phyloP scores from a whole-genome alignment of 2,797 vertebrate genomes.

The Diglossa cyanea region DNA sequence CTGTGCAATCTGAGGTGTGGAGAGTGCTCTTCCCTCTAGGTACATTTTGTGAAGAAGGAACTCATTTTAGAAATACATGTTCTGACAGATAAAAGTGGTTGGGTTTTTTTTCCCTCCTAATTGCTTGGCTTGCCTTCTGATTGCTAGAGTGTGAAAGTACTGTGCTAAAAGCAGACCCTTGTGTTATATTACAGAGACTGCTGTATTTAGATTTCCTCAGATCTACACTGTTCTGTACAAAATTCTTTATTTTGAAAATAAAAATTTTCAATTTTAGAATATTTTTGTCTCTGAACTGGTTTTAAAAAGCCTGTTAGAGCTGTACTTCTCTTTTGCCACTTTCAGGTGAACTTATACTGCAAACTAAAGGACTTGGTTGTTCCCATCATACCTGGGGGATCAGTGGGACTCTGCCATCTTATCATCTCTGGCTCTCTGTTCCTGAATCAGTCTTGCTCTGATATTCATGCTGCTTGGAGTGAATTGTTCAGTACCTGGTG shows the following conservation, averaged over 20 bases:
- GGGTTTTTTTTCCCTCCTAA: background rate
- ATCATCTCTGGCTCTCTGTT: background rate
- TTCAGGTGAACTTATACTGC: background rate
- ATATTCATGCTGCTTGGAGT: background rate
- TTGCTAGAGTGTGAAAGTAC: slow-evolving; percentile 20
- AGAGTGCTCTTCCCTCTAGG: background rate
- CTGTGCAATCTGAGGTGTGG: slow-evolving; percentile 21
- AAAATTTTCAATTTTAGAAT: slow-evolving; percentile 39
- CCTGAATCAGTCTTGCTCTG: background rate
- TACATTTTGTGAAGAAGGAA: slow-evolving; percentile 17
- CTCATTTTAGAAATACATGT: background rate
- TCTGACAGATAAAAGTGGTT: background rate
- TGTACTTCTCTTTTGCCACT: background rate
- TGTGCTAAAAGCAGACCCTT: background rate
- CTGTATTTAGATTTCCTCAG: slow-evolving; percentile 57
- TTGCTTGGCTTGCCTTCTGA: slow-evolving; percentile 27
- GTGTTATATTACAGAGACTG: background rate
- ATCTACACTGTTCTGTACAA: slow-evolving; percentile 54
- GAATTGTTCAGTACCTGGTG: background rate
- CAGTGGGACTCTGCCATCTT: background rate
- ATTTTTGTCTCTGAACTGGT: slow-evolving; percentile 9
- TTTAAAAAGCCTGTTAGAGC: background rate
- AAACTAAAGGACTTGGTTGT: background rate
- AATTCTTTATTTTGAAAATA: slow-evolving; percentile 74
- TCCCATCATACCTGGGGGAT: background rate